phyloP scores from a whole-genome alignment of 2,113 vertebrate species.

The Carollia perspicillata region DNA sequence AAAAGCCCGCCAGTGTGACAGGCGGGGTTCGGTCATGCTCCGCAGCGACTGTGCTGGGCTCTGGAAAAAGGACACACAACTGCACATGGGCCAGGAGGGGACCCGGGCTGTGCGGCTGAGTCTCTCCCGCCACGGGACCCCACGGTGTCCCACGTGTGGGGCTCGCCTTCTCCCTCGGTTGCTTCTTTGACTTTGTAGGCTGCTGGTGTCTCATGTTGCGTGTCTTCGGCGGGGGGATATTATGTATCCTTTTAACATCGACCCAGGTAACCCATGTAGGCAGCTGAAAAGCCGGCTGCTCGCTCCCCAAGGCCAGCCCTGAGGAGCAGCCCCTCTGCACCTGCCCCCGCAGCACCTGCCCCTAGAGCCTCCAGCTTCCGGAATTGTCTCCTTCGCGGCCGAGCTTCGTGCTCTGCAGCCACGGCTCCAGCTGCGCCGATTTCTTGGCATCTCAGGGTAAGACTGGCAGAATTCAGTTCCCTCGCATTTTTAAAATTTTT shows the following conservation, averaged over 20 bases:
- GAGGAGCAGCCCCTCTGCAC: too few relatives aligned
- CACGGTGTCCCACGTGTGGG: rapidly evolving
- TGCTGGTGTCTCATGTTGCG: rapidly evolving
- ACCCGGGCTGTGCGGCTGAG: too few relatives aligned
- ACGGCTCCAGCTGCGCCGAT: rapidly evolving
- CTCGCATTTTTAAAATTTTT: background rate
- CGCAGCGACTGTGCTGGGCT: rapidly evolving
- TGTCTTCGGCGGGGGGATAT: background rate
- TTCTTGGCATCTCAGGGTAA: rapidly evolving
- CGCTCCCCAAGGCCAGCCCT: rapidly evolving
- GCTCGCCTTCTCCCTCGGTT: rapidly evolving
- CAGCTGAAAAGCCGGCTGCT: background rate
- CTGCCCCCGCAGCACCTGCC: rapidly evolving
- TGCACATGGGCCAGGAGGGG: too few relatives aligned
- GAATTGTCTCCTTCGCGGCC: rapidly evolving
- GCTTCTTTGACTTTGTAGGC: background rate
- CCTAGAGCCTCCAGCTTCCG: background rate
- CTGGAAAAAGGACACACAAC: background rate
- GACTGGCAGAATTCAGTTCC: background rate
- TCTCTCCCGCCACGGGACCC: background rate
- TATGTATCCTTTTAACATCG: rapidly evolving
- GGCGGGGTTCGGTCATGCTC: rapidly evolving
- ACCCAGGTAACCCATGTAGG: background rate
- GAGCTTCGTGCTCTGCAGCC: background rate
- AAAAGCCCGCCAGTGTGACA: rapidly evolving